These are phyloP conservation scores for Nanorana parkeri DNA, from an alignment of 2,113 vertebrate species.

Conservation along the genomic window DNA sequence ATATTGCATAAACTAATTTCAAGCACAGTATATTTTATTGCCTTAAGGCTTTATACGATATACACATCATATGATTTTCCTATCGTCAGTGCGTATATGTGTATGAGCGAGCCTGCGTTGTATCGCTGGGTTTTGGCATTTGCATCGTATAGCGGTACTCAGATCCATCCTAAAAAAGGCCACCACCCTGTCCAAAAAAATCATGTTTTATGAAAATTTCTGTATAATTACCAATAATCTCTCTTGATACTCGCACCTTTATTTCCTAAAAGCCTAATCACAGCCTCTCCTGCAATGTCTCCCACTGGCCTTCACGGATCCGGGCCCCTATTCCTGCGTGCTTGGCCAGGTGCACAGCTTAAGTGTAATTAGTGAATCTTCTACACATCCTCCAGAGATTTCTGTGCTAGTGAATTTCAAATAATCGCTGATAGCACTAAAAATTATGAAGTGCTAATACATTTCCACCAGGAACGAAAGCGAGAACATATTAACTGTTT, in stretches of 20 bases:
- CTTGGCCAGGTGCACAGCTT: slow-evolving; percentile 43
- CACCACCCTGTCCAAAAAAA: background rate
- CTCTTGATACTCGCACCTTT: background rate
- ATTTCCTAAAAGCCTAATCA: background rate
- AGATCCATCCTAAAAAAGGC: too few species aligned
- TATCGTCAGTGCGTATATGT: too few species aligned
- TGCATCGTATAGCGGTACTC: too few species aligned
- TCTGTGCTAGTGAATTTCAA: slow-evolving; percentile 52
- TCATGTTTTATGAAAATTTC: background rate
- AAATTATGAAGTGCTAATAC: slow-evolving; percentile 53
- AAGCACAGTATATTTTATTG: too few species aligned
- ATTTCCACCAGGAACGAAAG: slow-evolving; percentile 48
- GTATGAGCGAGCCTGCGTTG: too few species aligned
- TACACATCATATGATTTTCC: too few species aligned
- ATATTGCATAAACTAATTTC: too few species aligned
- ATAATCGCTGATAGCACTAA: slow-evolving; percentile 57
- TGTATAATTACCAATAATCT: background rate
- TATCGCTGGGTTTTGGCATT: too few species aligned
- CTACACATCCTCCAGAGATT: slow-evolving; percentile 36
- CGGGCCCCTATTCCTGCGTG: background rate
- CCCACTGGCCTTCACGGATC: background rate
- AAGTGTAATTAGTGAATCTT: slow-evolving; percentile 50
- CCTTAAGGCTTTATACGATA: too few species aligned
- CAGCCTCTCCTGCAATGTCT: background rate
- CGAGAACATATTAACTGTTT: slow-evolving; percentile 47